Evolutionary conservation across 2,888 invertebrate genomes (phyloP).

Genomic region (Euplexia lucipara): DNA sequence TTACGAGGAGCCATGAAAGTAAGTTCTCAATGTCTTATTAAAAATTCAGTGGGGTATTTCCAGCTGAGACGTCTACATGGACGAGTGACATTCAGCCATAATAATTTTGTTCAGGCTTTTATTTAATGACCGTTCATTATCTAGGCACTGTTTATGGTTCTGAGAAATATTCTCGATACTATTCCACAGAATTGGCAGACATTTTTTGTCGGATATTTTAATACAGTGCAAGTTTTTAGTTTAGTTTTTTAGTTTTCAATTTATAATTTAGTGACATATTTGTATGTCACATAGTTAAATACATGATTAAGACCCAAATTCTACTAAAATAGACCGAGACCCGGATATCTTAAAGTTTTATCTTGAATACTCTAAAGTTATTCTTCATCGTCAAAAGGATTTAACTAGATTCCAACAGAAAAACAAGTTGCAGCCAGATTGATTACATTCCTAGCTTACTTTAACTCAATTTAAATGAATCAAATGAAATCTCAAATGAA

Average conservation of each 20-base stretch:
- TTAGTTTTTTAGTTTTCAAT: too few relatives aligned
- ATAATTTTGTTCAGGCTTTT: constrained; percentile 19
- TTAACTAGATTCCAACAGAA: not conserved
- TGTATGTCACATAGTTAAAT: too few relatives aligned
- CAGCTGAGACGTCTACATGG: constrained; percentile 32
- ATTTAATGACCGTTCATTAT: not conserved
- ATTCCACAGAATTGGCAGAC: too few relatives aligned
- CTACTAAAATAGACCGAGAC: too few relatives aligned
- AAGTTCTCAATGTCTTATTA: constrained; percentile 58
- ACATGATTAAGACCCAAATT: too few relatives aligned
- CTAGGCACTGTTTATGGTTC: not conserved
- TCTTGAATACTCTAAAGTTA: not conserved
- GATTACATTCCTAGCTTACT: constrained; percentile 14
- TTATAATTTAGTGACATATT: too few relatives aligned
- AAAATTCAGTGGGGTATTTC: constrained; percentile 57
- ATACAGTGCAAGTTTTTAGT: too few relatives aligned
- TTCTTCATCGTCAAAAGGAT: not conserved
- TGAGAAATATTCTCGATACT: not conserved
- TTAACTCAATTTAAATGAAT: constrained; percentile 28
- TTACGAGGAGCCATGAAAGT: constrained; percentile 61
- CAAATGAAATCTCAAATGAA: constrained; percentile 49
- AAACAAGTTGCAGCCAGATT: constrained; percentile 17
- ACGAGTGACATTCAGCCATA: constrained; percentile 41
- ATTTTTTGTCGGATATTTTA: too few relatives aligned
- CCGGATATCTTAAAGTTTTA: too few relatives aligned